Conservation (phyloP, 2,797 vertebrate species). For the Spondyliosoma cantharus region DNA sequence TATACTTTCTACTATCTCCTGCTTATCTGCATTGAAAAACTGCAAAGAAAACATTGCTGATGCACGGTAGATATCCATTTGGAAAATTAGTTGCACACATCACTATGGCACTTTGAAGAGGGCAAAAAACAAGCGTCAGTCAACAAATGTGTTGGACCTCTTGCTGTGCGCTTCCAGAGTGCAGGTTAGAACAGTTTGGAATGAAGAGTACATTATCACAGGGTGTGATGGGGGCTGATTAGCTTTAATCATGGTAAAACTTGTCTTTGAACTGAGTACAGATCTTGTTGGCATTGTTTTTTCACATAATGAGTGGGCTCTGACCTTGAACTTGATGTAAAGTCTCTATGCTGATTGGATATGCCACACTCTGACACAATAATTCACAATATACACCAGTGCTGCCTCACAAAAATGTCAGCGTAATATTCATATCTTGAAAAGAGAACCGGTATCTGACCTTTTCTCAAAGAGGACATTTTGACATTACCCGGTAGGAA, state of each 20-base stretch:
- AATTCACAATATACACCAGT: neutral
- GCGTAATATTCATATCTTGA: neutral
- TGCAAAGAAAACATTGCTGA: neutral
- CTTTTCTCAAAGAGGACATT: neutral
- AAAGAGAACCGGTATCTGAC: neutral
- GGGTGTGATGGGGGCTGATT: neutral
- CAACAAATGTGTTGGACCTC: constrained; percentile 17
- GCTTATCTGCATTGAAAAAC: neutral
- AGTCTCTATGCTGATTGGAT: constrained; percentile 7
- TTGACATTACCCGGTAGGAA: neutral
- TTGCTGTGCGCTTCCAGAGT: constrained; percentile 16
- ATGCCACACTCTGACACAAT: neutral
- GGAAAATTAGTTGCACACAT: neutral
- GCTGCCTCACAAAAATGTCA: neutral
- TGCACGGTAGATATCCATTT: neutral
- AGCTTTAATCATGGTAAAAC: neutral
- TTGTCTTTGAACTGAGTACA: constrained; percentile 5
- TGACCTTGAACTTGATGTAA: constrained; percentile 17
- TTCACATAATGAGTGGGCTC: constrained; percentile 9
- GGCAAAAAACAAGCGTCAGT: neutral
- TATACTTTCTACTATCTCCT: neutral
- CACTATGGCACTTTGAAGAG: neutral
- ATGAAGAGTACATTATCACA: constrained; percentile 6
- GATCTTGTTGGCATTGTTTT: constrained; percentile 10
- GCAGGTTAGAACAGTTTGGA: constrained; percentile 1